Conservation (phyloP, 53 echinoderm and acorn worm genomes). For the Holothuria scabra region DNA sequence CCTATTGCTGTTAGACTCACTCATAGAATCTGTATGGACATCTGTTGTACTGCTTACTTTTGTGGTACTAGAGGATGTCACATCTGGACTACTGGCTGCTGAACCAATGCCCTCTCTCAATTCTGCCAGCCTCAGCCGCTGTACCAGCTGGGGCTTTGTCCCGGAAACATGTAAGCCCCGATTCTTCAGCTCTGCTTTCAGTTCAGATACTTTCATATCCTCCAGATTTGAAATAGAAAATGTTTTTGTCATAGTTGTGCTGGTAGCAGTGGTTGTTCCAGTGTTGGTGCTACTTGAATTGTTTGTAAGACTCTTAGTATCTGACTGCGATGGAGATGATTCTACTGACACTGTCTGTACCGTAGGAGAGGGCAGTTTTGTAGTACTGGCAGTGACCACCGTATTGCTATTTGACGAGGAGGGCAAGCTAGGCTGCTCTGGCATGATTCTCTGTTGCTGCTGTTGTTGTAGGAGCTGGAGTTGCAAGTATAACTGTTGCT, state of each 20-base stretch:
- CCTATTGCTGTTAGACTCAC: slow-evolving; percentile 64
- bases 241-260: slow-evolving; percentile 59
- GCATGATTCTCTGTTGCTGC: slow-evolving; percentile 86
- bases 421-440: slow-evolving; percentile 62
- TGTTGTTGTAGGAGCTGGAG: slow-evolving; percentile 93
- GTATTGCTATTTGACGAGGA: slow-evolving; percentile 24
- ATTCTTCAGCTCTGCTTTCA: slow-evolving; percentile 87
- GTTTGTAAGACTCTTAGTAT: not conserved
- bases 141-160: slow-evolving; percentile 94
- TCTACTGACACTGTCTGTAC: slow-evolving; percentile 4
- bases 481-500: slow-evolving; percentile 94
- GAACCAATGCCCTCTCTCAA: slow-evolving; percentile 38
- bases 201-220: slow-evolving; percentile 97
- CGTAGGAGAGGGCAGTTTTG: slow-evolving; percentile 24
- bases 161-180: slow-evolving; percentile 97
- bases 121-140: slow-evolving; percentile 78
- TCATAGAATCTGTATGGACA: slow-evolving; percentile 62
- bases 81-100: slow-evolving; percentile 55
- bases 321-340: slow-evolving; percentile 13
- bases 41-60: slow-evolving; percentile 95
- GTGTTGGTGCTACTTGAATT: slow-evolving; percentile 9
- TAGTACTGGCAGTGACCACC: slow-evolving; percentile 21
- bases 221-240: slow-evolving; percentile 80
- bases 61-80: slow-evolving; percentile 56
- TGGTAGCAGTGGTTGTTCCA: slow-evolving; percentile 54